phyloP scores from a whole-genome alignment of 2,797 vertebrate genomes.

The Chelon auratus region DNA sequence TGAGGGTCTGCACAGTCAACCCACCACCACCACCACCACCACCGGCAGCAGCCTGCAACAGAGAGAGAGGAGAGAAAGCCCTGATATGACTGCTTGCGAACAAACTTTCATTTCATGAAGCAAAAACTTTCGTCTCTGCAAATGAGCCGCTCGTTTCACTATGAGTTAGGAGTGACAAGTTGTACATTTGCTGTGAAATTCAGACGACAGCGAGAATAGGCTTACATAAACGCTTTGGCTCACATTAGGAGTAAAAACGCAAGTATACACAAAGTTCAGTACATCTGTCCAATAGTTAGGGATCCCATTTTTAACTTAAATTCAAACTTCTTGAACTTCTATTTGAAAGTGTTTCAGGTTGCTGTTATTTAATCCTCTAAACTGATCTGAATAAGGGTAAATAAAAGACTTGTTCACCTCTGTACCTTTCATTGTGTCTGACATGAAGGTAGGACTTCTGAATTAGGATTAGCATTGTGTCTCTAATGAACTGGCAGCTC shows the following conservation, averaged over 20 bases:
- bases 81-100: slow-evolving; percentile 58
- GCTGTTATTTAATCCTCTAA: neutral
- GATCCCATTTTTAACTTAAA: too few relatives aligned
- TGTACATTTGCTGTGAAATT: slow-evolving; percentile 27
- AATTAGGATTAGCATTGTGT: too few relatives aligned
- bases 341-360: neutral
- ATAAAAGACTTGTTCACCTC: neutral
- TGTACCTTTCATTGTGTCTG: neutral
- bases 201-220: neutral
- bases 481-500: neutral
- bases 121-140: slow-evolving; percentile 29
- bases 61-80: slow-evolving; percentile 41
- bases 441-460: neutral
- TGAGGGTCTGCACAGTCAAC: slow-evolving; percentile 41
- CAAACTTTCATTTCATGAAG: slow-evolving; percentile 35
- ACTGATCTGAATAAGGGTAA: neutral
- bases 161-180: slow-evolving; percentile 18
- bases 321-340: too few relatives aligned
- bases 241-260: neutral
- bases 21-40: slow-evolving; percentile 8
- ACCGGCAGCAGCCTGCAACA: slow-evolving; percentile 52
- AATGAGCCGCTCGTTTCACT: slow-evolving; percentile 47
- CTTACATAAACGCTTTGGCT: neutral
- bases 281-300: neutral
- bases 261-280: neutral